Base-by-base conservation (phyloP, 2,113 vertebrate species). In the Lutjanus erythropterus region DNA sequence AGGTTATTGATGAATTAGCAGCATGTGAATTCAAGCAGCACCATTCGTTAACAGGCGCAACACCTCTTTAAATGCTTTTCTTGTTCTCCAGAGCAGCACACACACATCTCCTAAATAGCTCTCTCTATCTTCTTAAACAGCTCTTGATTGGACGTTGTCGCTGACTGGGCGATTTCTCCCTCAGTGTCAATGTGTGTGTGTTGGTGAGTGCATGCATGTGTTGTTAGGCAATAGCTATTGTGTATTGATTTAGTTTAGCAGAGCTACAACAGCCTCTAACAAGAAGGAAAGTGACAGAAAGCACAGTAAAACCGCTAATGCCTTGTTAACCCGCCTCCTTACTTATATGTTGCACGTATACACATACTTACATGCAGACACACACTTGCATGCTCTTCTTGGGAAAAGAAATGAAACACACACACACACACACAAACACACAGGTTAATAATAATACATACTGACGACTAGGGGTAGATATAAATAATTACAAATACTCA, bases 191-290 rank as follows among this genome's bases (percentile, higher is more conserved):
- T 60, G 56, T 66, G 47, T 62, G 58, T 60, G 33, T 70, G 56
- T n/a, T 55, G 41, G 35, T 69, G 64, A 53, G 84, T 72, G 75
- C 21, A 46, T 55, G 58, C 37, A 53, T 53, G 70, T 89, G 81
- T 78, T 76, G 76, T 44, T 42, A 85, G 27, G 81, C 62, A 65
- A 35, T 15, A 68, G 73, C 71, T 83, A 61, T 74, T 83, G 67
- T 78, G 59, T 89, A 90, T 88, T 70, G 77, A 92, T 92, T 91
- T 39, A 65, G 71, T 75, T 85, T 75, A 88, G 68, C 65, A 14
- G 81, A 85, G 75, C 75, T 81, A 83, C 80, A 81, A 46, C 60
- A 61, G 80, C 42, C n/a, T 71, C 58, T 80, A 84, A 91, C 76
- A 84, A 68, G 76, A 86, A 46, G 73, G 52, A 67, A 78, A 91